Base-by-base conservation (phyloP, 2,797 vertebrate genomes). In the Cichlasoma orientale region DNA sequence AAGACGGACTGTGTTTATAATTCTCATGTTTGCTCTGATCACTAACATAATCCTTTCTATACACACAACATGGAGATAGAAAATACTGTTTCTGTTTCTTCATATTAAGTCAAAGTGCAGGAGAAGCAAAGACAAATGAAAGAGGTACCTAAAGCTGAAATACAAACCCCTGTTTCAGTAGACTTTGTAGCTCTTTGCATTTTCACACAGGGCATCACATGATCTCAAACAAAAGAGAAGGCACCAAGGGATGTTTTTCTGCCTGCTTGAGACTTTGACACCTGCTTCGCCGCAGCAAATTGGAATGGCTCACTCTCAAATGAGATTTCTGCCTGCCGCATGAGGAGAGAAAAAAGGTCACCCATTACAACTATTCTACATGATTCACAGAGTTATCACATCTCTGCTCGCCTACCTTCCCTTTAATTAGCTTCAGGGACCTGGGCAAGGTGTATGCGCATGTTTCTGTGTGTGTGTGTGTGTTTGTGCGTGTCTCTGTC, bases 1-100 rank as follows among this genome's bases (percentile, higher is more conserved):
- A 95, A 94, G 92, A 94, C 92, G 89, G 93, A 94, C 93, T 94
- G 91, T 94, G 94, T 94, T 94, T 94, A 94, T 92, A 94, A 94
- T 95, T 92, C 90, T 91, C 87, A 94, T 91, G 92, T 94, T 94
- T 94, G 92, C 94, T 92, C 91, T 93, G 92, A 94, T 94, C 93
- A 93, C 93, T 87, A 92, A 93, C 91, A 90, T 94, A 91, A 94
- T 94, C 90, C 89, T 74, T 91, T 94, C 83, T 92, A 87, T 91
- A 93, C 86, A 93, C 90, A 93, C 88, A 88, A 88, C 90, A 90
- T 25, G 57, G 82, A 83, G 90, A 90, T 88, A 88, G 78, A 90
- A 89, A 90, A 87, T 82, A 80, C 81, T 81, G 89, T 90, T 90
- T 68, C 63, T 91, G 72, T 89, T 91, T 89, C 89, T 88, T 53